These are phyloP conservation scores for Phylloscopus trochiloides DNA, from an alignment of 2,113 vertebrate genomes.

Conservation along the genomic window DNA sequence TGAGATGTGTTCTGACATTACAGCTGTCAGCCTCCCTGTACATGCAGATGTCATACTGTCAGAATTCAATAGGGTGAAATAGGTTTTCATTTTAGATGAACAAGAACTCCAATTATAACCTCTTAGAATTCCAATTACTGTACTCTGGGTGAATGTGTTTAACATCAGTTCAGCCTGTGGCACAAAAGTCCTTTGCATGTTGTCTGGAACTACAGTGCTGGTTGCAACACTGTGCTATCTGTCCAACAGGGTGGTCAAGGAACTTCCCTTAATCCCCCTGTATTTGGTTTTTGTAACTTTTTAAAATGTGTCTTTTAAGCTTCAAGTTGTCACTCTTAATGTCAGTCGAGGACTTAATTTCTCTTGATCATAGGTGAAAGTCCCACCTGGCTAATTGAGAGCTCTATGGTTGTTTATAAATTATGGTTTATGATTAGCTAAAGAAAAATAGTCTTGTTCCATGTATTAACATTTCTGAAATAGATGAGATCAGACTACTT, in stretches of 20 bases:
- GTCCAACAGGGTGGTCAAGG: neutral
- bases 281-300: neutral
- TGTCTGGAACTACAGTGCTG: neutral
- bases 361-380: neutral
- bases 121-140: neutral
- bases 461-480: neutral
- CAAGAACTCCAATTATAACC: slow-evolving; percentile 17
- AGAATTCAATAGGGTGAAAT: slow-evolving; percentile 8
- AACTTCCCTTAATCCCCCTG: neutral
- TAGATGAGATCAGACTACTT: neutral
- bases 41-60: neutral
- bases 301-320: neutral
- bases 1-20: neutral
- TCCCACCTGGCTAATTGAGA: neutral
- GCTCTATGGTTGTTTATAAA: neutral
- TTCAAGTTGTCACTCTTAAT: neutral
- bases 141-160: neutral
- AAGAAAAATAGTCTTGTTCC: neutral
- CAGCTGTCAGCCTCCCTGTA: neutral
- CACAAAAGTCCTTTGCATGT: neutral
- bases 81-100: slow-evolving; percentile 38
- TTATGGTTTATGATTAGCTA: neutral
- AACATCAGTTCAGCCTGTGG: neutral
- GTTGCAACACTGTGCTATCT: neutral
- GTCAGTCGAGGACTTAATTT: neutral